Percentiles rank a stretch among this genome's conserved stretches.
Evolutionary conservation across 2,797 vertebrate species (phyloP).

Genomic region (Xenentodon cancila): DNA sequence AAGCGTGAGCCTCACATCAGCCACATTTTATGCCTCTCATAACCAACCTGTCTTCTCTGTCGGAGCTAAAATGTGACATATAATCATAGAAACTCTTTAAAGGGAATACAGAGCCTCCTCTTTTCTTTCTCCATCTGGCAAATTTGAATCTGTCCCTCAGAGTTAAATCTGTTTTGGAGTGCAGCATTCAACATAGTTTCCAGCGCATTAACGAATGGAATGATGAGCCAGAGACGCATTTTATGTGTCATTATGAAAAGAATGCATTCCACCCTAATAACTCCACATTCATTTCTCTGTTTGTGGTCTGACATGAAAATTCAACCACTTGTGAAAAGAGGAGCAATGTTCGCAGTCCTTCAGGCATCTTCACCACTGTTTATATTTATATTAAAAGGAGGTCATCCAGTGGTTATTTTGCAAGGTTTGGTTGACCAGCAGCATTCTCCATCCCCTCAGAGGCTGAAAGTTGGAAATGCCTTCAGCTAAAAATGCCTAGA

Average conservation of each 20-base stretch:
- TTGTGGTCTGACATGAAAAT: constrained; percentile 17
- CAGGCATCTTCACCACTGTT: not conserved
- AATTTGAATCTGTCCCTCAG: constrained; percentile 18
- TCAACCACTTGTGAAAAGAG: not conserved
- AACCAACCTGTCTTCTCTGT: constrained; percentile 49
- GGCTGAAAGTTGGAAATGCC: constrained; percentile 25
- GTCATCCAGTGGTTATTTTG: constrained; percentile 49
- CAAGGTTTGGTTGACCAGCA: constrained; percentile 26
- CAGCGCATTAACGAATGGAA: constrained; percentile 29
- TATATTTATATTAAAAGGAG: constrained; percentile 19
- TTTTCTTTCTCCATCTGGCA: constrained; percentile 4
- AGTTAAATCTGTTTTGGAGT: constrained; percentile 27
- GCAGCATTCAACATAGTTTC: constrained; percentile 30
- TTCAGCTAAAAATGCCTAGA: constrained; percentile 30
- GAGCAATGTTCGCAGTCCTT: not conserved
- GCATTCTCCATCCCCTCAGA: constrained; percentile 18
- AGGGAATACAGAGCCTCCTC: constrained; percentile 11
- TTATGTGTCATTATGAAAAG: constrained; percentile 10
- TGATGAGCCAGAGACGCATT: constrained; percentile 32
- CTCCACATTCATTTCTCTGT: constrained; percentile 24
- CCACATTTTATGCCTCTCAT: constrained; percentile 34
- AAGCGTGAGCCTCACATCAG: constrained; percentile 36
- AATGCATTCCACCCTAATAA: constrained; percentile 38
- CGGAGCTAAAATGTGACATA: constrained; percentile 31
- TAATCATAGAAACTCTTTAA: constrained; percentile 18